phyloP scores from a whole-genome alignment of 2,888 invertebrate species.

The Drosophila mercatorum region DNA sequence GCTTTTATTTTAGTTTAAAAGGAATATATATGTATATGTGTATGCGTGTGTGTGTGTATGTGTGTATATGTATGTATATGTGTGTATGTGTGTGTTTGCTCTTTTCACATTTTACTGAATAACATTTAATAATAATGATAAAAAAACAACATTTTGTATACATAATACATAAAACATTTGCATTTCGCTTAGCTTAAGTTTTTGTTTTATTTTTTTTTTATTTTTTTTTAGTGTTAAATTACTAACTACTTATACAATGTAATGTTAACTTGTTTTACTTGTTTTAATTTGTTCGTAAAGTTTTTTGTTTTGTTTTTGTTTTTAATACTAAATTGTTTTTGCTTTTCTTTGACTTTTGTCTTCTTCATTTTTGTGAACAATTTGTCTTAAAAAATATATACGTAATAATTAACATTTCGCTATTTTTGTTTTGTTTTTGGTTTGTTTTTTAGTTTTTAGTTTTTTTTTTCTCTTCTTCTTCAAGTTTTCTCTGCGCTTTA shows the following conservation, averaged over 20 bases:
- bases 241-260: constrained; percentile 84
- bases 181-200: constrained; percentile 43
- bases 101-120: constrained; percentile 61
- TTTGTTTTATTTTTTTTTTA: not conserved
- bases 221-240: constrained; percentile 76
- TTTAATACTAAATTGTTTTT: constrained; percentile 55
- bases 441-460: constrained; percentile 25
- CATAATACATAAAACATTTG: constrained; percentile 65
- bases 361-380: constrained; percentile 63
- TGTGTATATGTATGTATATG: constrained; percentile 17
- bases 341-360: constrained; percentile 10
- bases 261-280: constrained; percentile 84
- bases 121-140: constrained; percentile 59
- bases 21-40: constrained; percentile 45
- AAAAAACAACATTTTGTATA: constrained; percentile 70
- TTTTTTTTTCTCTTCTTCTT: constrained; percentile 6
- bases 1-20: constrained; percentile 50
- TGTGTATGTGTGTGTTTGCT: constrained; percentile 8
- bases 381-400: constrained; percentile 81
- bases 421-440: constrained; percentile 44
- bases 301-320: constrained; percentile 52
- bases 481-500: constrained; percentile 34
- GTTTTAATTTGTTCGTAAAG: constrained; percentile 82
- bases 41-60: constrained; percentile 15
- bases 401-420: constrained; percentile 79